Evolutionary conservation across 2,797 vertebrate species (phyloP), one percentile per base, ranked within the genome.

Genomic region (Cetoscarus ocellatus): DNA sequence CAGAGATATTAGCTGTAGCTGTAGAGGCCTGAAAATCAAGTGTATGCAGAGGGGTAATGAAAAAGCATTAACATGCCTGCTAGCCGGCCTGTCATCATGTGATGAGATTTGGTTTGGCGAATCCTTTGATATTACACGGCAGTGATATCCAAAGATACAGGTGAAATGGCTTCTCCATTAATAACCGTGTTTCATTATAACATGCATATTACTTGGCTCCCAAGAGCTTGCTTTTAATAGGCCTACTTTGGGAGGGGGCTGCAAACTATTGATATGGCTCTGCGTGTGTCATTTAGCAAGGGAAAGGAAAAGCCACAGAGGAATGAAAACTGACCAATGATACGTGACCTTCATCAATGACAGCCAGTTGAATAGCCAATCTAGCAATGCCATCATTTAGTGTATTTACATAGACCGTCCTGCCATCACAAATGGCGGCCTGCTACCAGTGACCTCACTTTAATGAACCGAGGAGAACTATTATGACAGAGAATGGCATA

Each of bases 401-500:
- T 91, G 93, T 95, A 95, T 95, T 95, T 95, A 95, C 94, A 94
- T 91, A 93, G 84, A 90, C 87, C 10, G 61, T 85, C 63, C 72
- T 68, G 67, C 65, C 67, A n/a, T 84, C 84, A 57, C 89, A 94
- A 93, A 93, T 77, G 88, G 90, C 88, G 80, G 91, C 86, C 94
- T 60, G 80, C 80, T 93, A 89, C 88, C 81, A 84, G 93, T 96
- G 96, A 97, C 95, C 96, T 96, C 94, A 93, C 95, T 97, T 96
- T 96, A 97, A 97, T 97, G 96, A 98, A 97, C 95, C 95, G 87
- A 95, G 95, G 94, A 88, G 94, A 95, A 95, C 96, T 96, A 98
- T 97, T 97, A 96, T 95, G 94, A 95, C 94, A 95, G 93, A 95
- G 89, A 97, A 98, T 97, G 95, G 96, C 96, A 95, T 97, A 97